These are phyloP conservation scores for Cygnus atratus DNA, from an alignment of 2,113 vertebrate species.

Conservation along the genomic window DNA sequence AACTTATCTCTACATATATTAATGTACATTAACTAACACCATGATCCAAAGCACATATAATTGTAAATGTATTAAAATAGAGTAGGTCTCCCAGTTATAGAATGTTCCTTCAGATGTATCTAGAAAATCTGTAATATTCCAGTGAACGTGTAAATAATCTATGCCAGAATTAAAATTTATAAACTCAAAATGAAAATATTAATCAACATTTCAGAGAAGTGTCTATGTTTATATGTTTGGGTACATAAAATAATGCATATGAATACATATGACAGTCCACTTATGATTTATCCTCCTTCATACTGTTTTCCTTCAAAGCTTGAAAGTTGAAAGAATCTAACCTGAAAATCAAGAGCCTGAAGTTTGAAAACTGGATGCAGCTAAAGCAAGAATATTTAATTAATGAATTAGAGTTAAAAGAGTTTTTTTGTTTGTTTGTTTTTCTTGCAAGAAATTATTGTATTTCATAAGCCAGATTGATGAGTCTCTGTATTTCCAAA, in stretches of 20 bases:
- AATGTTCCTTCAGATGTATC: fast-evolving
- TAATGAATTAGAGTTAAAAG: neutral
- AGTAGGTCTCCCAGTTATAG: neutral
- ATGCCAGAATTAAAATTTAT: neutral
- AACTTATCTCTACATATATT: neutral
- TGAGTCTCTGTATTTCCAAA: neutral
- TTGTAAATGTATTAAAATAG: neutral
- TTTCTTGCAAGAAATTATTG: neutral
- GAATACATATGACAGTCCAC: neutral
- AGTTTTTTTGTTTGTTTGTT: neutral
- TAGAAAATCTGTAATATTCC: neutral
- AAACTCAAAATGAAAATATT: neutral
- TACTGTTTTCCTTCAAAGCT: neutral
- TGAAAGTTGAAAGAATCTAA: neutral
- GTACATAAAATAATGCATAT: neutral
- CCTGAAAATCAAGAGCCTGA: neutral
- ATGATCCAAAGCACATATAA: neutral
- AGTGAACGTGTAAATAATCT: neutral
- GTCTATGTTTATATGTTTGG: too few species aligned
- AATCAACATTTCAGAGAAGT: neutral
- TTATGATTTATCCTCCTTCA: neutral
- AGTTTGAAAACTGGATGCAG: neutral
- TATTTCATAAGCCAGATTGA: neutral
- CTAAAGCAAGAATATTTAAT: neutral
- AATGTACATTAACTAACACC: neutral